Base-by-base conservation (phyloP, 53 echinoderm and acorn worm genomes). In the Zoroaster sp. region DNA sequence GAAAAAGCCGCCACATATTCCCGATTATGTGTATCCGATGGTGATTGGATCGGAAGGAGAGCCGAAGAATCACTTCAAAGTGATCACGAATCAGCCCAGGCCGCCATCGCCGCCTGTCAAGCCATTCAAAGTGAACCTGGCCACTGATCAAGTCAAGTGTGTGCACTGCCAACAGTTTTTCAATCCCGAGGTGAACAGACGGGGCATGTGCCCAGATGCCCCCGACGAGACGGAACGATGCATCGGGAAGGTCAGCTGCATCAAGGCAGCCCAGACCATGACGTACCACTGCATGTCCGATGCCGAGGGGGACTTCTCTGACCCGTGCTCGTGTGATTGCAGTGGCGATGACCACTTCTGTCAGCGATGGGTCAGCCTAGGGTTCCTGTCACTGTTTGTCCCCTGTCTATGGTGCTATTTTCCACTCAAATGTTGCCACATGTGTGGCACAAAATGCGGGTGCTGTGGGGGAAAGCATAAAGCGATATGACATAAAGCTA, bases 371-470 rank as follows among this genome's bases (percentile, higher is more conserved):
- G 81, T 90, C 35, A 88, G 95, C 83, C 89, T 97, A 35, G 92
- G 88, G 32, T 69, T 94, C 66, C 83, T 97, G n/a, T 97, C 95
- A 35, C 86, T 95, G 44, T 87, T 94, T 74, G 91, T 97, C 87
- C 98, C 98, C 78, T 97, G 98, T 83, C 90, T 97, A 80, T 97
- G 94, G 94, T 97, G 98, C 94, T 97, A 97, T 78, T 86, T 95
- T 42, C 98, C 98, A 49, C 95, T 97, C 77, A 95, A 89, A 88
- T 83, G 87, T 66, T 95, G 95, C 88, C 98, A 97, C 88, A 90
- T 90, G 94, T 94, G 92, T 82, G 98, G 98, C 89, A 94, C 89
- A 83, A 90, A 92, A 85, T 97, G 98, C 85, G 98, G 95, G 35
- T 94, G 95, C 87, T 97, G 98, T 83, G 98, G 98, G 25, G 95